phyloP scores from a whole-genome alignment of 2,113 vertebrate genomes.

The Orthonyx spaldingii region DNA sequence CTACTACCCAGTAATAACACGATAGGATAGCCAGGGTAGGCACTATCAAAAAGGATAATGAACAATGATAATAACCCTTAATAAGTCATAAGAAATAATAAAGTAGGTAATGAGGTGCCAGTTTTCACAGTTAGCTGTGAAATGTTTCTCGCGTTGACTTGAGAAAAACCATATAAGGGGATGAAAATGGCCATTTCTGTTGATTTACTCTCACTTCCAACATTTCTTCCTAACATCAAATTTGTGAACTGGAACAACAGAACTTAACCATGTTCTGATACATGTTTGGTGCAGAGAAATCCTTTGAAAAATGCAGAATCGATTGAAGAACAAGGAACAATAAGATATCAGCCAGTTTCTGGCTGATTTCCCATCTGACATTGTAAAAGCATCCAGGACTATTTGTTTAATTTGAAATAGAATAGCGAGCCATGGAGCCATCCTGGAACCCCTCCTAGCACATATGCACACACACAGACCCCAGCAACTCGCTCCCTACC shows the following conservation, averaged over 20 bases:
- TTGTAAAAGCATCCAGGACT: constrained; percentile 25
- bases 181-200: constrained; percentile 25
- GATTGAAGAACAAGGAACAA: constrained; percentile 32
- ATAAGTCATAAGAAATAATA: constrained; percentile 48
- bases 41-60: neutral
- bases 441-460: constrained; percentile 50
- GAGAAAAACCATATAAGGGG: neutral
- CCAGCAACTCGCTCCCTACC: constrained; percentile 35
- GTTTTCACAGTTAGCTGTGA: constrained; percentile 38
- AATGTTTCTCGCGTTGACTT: constrained; percentile 15
- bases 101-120: constrained; percentile 27
- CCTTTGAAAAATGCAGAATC: constrained; percentile 18
- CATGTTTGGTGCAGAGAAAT: neutral
- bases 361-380: constrained; percentile 47
- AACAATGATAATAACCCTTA: constrained; percentile 40
- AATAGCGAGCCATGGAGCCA: neutral
- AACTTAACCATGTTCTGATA: neutral
- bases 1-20: neutral
- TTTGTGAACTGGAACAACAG: neutral
- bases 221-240: neutral
- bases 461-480: constrained; percentile 20
- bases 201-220: constrained; percentile 20
- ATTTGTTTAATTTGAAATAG: constrained; percentile 36
- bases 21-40: neutral
- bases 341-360: constrained; percentile 29